Evolutionary conservation across 2,113 vertebrate species (phyloP).

Genomic region (Fregetta grallaria): DNA sequence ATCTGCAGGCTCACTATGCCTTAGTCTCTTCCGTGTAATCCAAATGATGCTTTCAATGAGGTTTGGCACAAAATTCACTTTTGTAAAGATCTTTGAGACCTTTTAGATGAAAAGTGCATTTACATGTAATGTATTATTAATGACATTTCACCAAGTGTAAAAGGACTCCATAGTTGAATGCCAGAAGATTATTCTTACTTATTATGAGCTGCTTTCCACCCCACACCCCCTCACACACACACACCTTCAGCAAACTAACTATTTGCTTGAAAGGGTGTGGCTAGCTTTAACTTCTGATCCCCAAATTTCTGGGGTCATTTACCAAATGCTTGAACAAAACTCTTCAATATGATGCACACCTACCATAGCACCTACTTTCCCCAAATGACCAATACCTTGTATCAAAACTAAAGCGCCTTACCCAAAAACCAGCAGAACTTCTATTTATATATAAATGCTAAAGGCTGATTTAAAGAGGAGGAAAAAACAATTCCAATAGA

Average conservation of each 20-base stretch:
- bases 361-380: not conserved
- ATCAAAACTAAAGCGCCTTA: not conserved
- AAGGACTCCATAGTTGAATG: not conserved
- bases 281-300: not conserved
- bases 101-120: not conserved
- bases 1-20: not conserved
- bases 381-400: not conserved
- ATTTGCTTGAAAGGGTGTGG: not conserved
- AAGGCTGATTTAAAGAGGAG: not conserved
- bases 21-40: not conserved
- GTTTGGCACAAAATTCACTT: not conserved
- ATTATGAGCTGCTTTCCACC: no score
- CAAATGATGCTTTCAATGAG: not conserved
- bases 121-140: not conserved
- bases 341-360: not conserved
- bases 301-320: not conserved
- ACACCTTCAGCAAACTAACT: not conserved
- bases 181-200: not conserved
- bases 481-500: not conserved
- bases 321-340: not conserved
- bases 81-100: not conserved
- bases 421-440: not conserved
- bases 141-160: not conserved
- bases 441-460: not conserved
- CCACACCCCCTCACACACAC: no score